A percentile compares a stretch with the other conserved stretches of the same genome.
Evolutionary conservation across 2,797 vertebrate genomes (phyloP).

Genomic region (Gadopsis bispinosus): DNA sequence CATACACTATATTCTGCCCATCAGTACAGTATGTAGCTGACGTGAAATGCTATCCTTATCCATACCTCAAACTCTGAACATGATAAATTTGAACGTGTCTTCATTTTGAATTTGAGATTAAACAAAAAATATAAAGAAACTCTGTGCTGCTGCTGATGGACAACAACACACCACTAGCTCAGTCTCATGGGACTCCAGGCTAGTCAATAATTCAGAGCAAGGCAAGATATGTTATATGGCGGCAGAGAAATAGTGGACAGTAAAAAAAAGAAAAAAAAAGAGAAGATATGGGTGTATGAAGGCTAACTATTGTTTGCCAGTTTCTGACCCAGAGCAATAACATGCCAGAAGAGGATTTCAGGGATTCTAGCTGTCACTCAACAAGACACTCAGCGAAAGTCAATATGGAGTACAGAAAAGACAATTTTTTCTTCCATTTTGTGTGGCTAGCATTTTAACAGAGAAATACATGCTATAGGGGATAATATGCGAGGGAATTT

Average conservation of each 20-base stretch:
- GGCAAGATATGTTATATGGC: conserved; percentile 76
- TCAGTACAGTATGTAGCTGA: conserved; percentile 12
- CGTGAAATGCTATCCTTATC: conserved; percentile 8
- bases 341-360: conserved; percentile 70
- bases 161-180: conserved; percentile 53
- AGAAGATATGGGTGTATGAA: conserved; percentile 52
- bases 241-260: conserved; percentile 59
- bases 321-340: conserved; percentile 79
- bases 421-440: conserved; percentile 33
- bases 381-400: conserved; percentile 14
- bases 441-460: conserved; percentile 19
- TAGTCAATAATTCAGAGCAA: conserved; percentile 85
- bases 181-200: conserved; percentile 73
- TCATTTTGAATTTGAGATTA: conserved; percentile 46
- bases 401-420: conserved; percentile 39
- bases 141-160: conserved; percentile 61
- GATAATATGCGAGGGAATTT: conserved; percentile 9
- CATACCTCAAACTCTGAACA: conserved; percentile 15
- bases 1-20: neutral
- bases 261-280: conserved; percentile 18
- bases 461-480: conserved; percentile 22
- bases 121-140: conserved; percentile 40
- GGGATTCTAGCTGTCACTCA: conserved; percentile 78
- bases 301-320: conserved; percentile 61
- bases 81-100: conserved; percentile 34